Evolutionary conservation across 1,140 invertebrate genomes (phyloP).

Genomic region (Drosophila kurseongensis): DNA sequence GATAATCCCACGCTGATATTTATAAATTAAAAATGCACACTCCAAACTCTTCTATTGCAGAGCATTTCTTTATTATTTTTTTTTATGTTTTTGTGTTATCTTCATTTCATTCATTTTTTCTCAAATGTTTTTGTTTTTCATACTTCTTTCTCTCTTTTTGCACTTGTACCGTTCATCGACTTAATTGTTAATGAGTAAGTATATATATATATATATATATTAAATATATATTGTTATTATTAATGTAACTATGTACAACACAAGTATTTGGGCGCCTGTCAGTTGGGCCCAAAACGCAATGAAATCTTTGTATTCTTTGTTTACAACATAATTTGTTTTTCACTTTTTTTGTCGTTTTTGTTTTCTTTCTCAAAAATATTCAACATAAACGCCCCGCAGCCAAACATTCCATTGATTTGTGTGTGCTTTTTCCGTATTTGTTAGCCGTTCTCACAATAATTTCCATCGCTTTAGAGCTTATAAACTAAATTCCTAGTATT

Average conservation of each 20-base stretch:
- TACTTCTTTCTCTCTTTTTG: conserved; percentile 54
- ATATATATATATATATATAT: conserved; percentile 64
- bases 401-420: conserved; percentile 44
- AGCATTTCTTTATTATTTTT: conserved; percentile 84
- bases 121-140: conserved; percentile 41
- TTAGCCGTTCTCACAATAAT: conserved; percentile 57
- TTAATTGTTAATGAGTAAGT: conserved; percentile 78
- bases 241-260: conserved; percentile 81
- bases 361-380: conserved; percentile 68
- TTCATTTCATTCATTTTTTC: conserved; percentile 48
- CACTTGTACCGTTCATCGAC: conserved; percentile 80
- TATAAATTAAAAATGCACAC: not conserved
- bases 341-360: conserved; percentile 25
- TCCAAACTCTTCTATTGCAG: conserved; percentile 71
- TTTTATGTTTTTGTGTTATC: conserved; percentile 56
- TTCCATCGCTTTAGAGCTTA: conserved; percentile 60
- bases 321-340: conserved; percentile 70
- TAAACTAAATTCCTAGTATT: conserved; percentile 75
- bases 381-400: conserved; percentile 63
- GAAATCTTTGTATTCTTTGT: conserved; percentile 76
- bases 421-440: conserved; percentile 57
- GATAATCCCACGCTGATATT: not conserved
- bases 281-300: conserved; percentile 50
- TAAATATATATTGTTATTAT: conserved; percentile 73
- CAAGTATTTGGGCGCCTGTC: conserved; percentile 43